Evolutionary conservation across 2,888 invertebrate species (phyloP).

Genomic region (Caenorhabditis macrosperma): DNA sequence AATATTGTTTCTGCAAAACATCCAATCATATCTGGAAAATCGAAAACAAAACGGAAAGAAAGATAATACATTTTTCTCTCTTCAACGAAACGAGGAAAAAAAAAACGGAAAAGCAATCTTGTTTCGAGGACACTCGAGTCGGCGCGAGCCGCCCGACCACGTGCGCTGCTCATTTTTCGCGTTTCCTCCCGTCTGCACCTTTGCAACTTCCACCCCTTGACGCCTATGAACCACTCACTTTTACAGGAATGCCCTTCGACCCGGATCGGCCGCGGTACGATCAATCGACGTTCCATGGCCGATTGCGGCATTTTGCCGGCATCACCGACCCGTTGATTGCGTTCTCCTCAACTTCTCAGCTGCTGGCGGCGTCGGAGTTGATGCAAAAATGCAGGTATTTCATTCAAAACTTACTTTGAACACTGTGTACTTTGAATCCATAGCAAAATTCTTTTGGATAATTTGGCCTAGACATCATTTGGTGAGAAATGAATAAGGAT

Average conservation of each 20-base stretch:
- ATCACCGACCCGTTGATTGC: slow-evolving; percentile 94
- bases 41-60: background rate
- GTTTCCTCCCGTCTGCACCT: slow-evolving; percentile 9
- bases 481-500: no score
- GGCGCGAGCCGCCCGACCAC: slow-evolving; percentile 21
- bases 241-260: slow-evolving; percentile 57
- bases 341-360: slow-evolving; percentile 85
- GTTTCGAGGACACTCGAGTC: slow-evolving; percentile 51
- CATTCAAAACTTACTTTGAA: background rate
- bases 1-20: background rate
- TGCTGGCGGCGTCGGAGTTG: slow-evolving; percentile 88
- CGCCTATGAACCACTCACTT: background rate
- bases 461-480: no score
- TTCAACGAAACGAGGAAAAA: background rate
- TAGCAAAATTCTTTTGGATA: no score
- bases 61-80: slow-evolving; percentile 8
- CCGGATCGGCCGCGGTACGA: slow-evolving; percentile 67
- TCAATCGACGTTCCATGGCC: slow-evolving; percentile 87
- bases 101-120: slow-evolving; percentile 47
- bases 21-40: background rate
- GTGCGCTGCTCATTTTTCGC: slow-evolving; percentile 30
- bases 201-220: background rate
- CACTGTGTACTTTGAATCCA: no score
- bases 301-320: slow-evolving; percentile 92
- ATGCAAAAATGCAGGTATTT: slow-evolving; percentile 87